Evolutionary conservation across 35 echinoderm and acorn worm genomes (phyloP).

Genomic region (Amphiura filiformis): DNA sequence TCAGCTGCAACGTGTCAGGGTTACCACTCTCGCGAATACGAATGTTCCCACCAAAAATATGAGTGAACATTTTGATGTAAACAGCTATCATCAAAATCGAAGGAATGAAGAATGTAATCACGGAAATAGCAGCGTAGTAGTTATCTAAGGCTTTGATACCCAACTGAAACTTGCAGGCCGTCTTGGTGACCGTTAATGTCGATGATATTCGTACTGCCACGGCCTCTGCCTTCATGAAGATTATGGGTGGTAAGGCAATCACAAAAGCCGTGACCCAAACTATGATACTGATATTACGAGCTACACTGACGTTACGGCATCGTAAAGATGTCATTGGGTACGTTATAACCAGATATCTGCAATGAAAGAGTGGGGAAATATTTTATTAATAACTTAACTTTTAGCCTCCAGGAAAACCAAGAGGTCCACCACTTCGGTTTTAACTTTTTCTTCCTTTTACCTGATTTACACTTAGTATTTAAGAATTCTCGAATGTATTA

Average conservation of each 20-base stretch:
- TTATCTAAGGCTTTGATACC: neutral
- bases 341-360: neutral
- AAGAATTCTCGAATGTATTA: no score
- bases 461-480: no score
- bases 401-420: no score
- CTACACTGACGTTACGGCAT: neutral
- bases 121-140: neutral
- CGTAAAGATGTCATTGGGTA: neutral
- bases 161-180: neutral
- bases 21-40: neutral
- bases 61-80: neutral
- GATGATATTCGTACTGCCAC: no score
- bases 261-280: neutral
- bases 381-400: no score
- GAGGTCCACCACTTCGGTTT: no score
- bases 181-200: no score
- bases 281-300: neutral
- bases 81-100: neutral
- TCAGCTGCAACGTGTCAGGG: neutral
- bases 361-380: no score
- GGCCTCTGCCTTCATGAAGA: neutral
- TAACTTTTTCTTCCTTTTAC: no score
- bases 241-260: neutral
- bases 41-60: neutral
- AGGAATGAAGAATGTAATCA: neutral